Percentiles rank a stretch among this genome's conserved stretches.
These are phyloP conservation scores for Drosophila quinaria DNA, from an alignment of 2,888 invertebrate species.

Conservation along the genomic window DNA sequence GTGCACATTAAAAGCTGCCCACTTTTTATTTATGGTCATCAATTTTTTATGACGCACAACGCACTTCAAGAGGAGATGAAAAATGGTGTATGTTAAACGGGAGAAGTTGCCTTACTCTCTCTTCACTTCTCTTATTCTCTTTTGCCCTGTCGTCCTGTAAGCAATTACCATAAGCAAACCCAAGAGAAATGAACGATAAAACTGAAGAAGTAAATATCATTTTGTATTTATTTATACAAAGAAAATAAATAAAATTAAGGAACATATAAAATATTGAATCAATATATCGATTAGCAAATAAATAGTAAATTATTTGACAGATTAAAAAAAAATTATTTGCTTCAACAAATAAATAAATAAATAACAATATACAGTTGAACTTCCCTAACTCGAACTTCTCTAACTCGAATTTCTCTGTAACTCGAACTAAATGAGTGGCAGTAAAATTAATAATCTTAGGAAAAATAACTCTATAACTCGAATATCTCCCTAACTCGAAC, in stretches of 20 bases:
- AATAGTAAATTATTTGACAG: no score
- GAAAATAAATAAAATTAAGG: not conserved
- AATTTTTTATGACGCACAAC: constrained; percentile 75
- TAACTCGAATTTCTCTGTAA: no score
- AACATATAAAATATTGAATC: not conserved
- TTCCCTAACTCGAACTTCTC: no score
- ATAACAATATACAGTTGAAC: not conserved
- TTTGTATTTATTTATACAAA: not conserved
- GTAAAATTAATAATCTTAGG: no score
- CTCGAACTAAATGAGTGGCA: no score
- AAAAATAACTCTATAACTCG: no score
- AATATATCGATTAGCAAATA: no score
- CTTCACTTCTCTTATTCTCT: not conserved
- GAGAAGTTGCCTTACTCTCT: not conserved
- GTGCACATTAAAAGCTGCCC: constrained; percentile 68
- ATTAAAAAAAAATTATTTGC: no score
- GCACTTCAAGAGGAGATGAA: constrained; percentile 28
- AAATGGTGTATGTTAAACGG: constrained; percentile 50
- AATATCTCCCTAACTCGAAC: no score
- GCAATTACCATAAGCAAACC: constrained; percentile 41
- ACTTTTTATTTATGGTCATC: constrained; percentile 75
- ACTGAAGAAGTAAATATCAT: not conserved
- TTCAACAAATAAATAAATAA: not conserved
- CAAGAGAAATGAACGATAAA: not conserved
- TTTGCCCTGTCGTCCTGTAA: constrained; percentile 2